phyloP scores from a whole-genome alignment of 2,888 invertebrate species.

The Gari tellinella region DNA sequence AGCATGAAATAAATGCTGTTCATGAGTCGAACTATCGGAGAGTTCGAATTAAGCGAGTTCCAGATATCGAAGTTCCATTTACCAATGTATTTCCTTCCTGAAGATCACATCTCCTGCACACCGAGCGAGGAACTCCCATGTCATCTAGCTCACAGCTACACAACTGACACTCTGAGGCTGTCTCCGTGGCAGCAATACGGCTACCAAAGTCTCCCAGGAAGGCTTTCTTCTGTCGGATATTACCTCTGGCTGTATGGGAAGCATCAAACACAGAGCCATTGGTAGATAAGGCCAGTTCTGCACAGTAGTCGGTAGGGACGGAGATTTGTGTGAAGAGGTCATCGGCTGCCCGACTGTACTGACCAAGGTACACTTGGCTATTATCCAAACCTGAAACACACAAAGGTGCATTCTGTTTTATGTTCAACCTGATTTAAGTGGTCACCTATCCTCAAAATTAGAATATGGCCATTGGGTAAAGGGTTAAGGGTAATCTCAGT shows the following conservation, averaged over 20 bases:
- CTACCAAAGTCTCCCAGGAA: conserved; percentile 83
- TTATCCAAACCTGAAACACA: conserved; percentile 89
- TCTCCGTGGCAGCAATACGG: conserved; percentile 78
- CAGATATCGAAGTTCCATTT: no score
- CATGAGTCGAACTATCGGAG: no score
- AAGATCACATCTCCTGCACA: conserved; percentile 80
- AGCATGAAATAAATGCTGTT: no score
- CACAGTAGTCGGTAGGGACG: conserved; percentile 85
- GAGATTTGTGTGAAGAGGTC: conserved; percentile 86
- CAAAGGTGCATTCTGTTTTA: no score
- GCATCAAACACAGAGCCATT: conserved; percentile 89
- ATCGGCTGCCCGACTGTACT: conserved; percentile 87
- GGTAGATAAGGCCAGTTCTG: conserved; percentile 88
- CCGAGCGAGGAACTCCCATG: conserved; percentile 82
- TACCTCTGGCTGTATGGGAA: conserved; percentile 74
- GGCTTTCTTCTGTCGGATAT: conserved; percentile 75
- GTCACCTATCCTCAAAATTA: no score
- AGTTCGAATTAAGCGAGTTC: no score
- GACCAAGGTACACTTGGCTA: conserved; percentile 15
- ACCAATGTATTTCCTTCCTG: not conserved
- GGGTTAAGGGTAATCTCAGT: no score
- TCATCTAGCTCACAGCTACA: conserved; percentile 84
- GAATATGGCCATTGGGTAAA: no score
- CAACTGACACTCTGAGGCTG: conserved; percentile 83
- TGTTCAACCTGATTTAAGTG: no score